Conservation (phyloP, 2,888 invertebrate genomes). For the Tillus elongatus region DNA sequence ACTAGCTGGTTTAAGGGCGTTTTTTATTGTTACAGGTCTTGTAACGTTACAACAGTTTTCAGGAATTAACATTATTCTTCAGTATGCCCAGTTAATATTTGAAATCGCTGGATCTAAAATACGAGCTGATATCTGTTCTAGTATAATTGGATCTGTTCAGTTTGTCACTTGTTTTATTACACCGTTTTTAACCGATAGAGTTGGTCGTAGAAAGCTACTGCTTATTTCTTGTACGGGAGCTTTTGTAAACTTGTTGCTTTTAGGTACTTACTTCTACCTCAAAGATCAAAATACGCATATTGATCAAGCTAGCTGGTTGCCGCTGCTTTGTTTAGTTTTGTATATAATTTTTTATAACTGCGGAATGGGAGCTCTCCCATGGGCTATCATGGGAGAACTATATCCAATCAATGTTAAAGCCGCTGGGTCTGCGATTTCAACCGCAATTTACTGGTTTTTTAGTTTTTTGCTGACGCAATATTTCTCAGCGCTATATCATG, state of each 20-base stretch:
- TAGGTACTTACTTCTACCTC: constrained; percentile 11
- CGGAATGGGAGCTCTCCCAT: constrained; percentile 10
- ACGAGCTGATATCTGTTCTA: constrained; percentile 8
- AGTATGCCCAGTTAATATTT: constrained; percentile 11
- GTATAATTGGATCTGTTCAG: constrained; percentile 11
- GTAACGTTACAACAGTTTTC: constrained; percentile 11
- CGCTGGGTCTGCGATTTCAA: constrained; percentile 9
- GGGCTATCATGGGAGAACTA: constrained; percentile 10
- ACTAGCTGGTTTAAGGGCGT: constrained; percentile 7
- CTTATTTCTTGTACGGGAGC: constrained; percentile 9
- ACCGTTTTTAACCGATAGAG: constrained; percentile 7
- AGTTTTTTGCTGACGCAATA: constrained; percentile 11
- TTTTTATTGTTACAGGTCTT: constrained; percentile 8
- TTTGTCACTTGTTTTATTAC: constrained; percentile 12
- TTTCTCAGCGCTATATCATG: constrained; percentile 3
- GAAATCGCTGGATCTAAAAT: constrained; percentile 8
- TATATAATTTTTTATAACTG: constrained; percentile 13
- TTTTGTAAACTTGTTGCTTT: not conserved
- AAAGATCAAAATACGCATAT: not conserved
- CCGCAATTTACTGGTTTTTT: constrained; percentile 11
- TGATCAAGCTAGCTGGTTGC: constrained; percentile 7
- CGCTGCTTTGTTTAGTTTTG: constrained; percentile 6
- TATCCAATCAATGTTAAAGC: constrained; percentile 12
- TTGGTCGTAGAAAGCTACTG: constrained; percentile 7
- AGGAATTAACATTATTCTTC: constrained; percentile 12